phyloP scores from a whole-genome alignment of 2,797 vertebrate genomes.

The Semaprochilodus insignis region DNA sequence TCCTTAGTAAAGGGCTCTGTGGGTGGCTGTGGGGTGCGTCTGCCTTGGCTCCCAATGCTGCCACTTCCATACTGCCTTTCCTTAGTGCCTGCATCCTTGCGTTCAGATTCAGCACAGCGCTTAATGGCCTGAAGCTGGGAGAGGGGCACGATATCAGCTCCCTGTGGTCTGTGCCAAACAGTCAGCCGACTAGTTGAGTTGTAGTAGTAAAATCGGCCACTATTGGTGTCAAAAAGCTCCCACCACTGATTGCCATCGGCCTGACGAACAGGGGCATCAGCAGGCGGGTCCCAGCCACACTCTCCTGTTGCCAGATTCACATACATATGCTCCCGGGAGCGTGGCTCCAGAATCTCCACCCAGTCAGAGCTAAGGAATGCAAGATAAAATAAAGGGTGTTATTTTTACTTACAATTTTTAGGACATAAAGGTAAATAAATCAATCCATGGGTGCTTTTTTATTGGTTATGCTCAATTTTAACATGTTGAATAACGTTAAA shows the following conservation, averaged over 20 bases:
- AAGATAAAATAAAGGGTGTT: not conserved
- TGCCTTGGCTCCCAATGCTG: constrained; percentile 77
- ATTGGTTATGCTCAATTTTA: not conserved
- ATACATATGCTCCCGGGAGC: constrained; percentile 90
- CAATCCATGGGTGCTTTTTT: not conserved
- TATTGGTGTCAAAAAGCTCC: constrained; percentile 90
- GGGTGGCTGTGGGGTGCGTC: constrained; percentile 73
- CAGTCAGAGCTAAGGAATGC: constrained; percentile 83
- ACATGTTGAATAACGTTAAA: not conserved
- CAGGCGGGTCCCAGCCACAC: constrained; percentile 89
- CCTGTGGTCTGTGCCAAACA: constrained; percentile 90
- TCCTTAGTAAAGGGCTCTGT: constrained; percentile 62
- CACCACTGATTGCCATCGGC: constrained; percentile 92
- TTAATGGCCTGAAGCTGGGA: constrained; percentile 92
- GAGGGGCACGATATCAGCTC: constrained; percentile 88
- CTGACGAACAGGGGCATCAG: constrained; percentile 82
- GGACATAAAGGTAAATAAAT: not conserved
- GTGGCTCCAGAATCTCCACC: constrained; percentile 93
- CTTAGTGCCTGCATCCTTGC: constrained; percentile 50
- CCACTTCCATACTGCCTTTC: constrained; percentile 63
- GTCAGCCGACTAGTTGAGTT: constrained; percentile 86
- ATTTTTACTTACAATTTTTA: not conserved
- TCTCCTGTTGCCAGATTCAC: constrained; percentile 88
- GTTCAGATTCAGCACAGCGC: constrained; percentile 76
- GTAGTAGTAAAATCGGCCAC: constrained; percentile 92